Evolutionary conservation across 2,888 invertebrate genomes (phyloP).

Genomic region (Agriopis marginaria): DNA sequence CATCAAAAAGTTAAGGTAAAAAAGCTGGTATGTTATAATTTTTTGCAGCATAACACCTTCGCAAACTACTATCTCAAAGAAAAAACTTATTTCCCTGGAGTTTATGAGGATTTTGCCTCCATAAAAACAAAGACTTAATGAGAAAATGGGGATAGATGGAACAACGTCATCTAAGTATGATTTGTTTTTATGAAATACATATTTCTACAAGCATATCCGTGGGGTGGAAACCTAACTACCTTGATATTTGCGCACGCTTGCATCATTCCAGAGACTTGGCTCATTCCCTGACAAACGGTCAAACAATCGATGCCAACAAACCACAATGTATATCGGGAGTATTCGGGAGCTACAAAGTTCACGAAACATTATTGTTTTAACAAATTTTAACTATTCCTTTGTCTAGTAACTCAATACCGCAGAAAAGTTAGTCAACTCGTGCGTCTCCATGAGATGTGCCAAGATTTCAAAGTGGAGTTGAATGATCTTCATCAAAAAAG

Average conservation of each 20-base stretch:
- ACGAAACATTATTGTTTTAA: slow-evolving; percentile 21
- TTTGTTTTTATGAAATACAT: not conserved
- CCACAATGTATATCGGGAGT: slow-evolving; percentile 29
- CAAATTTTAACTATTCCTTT: slow-evolving; percentile 42
- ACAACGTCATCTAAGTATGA: not conserved
- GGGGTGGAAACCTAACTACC: not conserved
- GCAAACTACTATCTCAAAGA: too few relatives aligned
- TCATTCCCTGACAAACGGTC: slow-evolving; percentile 39
- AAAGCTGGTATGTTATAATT: too few relatives aligned
- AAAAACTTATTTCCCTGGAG: too few relatives aligned
- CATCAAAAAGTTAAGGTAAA: too few relatives aligned
- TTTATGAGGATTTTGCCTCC: too few relatives aligned
- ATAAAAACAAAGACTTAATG: too few relatives aligned
- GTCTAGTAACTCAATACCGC: slow-evolving; percentile 45
- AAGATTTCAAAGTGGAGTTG: slow-evolving; percentile 39
- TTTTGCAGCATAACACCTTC: too few relatives aligned
- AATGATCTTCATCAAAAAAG: slow-evolving; percentile 33
- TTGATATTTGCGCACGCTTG: slow-evolving; percentile 38
- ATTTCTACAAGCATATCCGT: not conserved
- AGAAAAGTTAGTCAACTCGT: slow-evolving; percentile 25
- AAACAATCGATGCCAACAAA: slow-evolving; percentile 50
- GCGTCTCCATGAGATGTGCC: slow-evolving; percentile 30
- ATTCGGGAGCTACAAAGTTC: slow-evolving; percentile 28
- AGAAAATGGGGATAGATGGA: too few relatives aligned
- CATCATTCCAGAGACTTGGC: slow-evolving; percentile 46